These are phyloP conservation scores for Harpegnathos saltator DNA, from an alignment of 1,140 invertebrate species.

Conservation along the genomic window DNA sequence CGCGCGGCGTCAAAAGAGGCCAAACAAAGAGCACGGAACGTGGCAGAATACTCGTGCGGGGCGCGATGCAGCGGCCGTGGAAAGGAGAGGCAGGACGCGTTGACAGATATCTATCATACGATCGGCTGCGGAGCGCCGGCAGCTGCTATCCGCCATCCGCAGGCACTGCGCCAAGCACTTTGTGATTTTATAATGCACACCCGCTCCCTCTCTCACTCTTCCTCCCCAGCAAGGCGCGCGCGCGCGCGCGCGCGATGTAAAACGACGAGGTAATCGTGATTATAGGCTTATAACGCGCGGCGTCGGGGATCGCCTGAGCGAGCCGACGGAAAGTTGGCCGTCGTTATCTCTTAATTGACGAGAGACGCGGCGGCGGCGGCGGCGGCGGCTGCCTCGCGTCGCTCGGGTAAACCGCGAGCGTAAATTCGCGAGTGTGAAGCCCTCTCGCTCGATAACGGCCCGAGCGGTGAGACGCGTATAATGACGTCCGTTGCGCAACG, in stretches of 20 bases:
- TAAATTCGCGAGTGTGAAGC: slow-evolving; percentile 24
- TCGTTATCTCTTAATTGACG: slow-evolving; percentile 25
- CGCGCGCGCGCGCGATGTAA: not conserved
- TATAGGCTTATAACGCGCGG: not conserved
- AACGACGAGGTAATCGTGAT: slow-evolving; percentile 28
- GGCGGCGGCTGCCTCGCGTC: not conserved
- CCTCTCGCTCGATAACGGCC: not conserved
- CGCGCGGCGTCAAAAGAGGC: too few relatives aligned
- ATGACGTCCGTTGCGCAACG: slow-evolving; percentile 9
- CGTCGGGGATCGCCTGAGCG: not conserved
- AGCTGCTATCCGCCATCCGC: too few relatives aligned
- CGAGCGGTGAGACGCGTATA: slow-evolving; percentile 22
- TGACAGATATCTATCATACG: slow-evolving; percentile 40
- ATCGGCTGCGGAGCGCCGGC: slow-evolving; percentile 20
- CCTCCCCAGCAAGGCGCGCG: too few relatives aligned
- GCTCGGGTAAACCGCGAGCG: slow-evolving; percentile 1
- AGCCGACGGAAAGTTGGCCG: not conserved
- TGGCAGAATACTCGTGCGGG: not conserved
- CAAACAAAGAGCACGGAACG: not conserved
- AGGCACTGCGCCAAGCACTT: not conserved
- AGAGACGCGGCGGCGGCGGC: too few relatives aligned
- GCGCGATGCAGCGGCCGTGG: not conserved
- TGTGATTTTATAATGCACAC: slow-evolving; percentile 11
- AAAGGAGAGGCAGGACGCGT: slow-evolving; percentile 9
- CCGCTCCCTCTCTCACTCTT: not conserved